Conservation (phyloP, 2,888 invertebrate genomes). For the Fabriciana adippe region DNA sequence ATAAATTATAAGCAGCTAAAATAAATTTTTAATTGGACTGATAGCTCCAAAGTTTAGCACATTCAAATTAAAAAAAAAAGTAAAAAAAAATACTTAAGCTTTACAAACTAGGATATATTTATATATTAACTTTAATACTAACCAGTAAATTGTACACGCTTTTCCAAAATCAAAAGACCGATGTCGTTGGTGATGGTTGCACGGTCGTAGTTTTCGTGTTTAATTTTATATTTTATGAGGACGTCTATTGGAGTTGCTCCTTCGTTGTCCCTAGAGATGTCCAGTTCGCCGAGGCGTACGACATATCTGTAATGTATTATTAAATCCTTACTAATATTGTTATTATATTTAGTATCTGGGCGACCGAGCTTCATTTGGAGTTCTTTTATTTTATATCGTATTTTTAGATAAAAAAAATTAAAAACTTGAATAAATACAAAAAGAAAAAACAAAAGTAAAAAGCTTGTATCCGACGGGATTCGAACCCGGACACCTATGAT, state of each 20-base stretch:
- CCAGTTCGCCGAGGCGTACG: constrained; percentile 90
- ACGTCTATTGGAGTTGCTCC: constrained; percentile 85
- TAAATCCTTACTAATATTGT: background rate
- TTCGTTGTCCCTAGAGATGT: constrained; percentile 83
- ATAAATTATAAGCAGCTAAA: too few relatives aligned
- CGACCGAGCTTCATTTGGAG: too few relatives aligned
- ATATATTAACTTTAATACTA: constrained; percentile 42
- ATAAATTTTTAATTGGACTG: too few relatives aligned
- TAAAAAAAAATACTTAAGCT: background rate
- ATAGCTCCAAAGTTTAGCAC: too few relatives aligned
- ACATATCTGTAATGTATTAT: constrained; percentile 73
- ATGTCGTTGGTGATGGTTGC: constrained; percentile 88
- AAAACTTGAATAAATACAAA: too few relatives aligned
- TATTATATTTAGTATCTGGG: too few relatives aligned
- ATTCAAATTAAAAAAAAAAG: background rate
- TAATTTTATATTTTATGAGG: constrained; percentile 79
- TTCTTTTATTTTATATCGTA: too few relatives aligned
- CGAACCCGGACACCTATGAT: too few relatives aligned
- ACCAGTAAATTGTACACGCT: constrained; percentile 82
- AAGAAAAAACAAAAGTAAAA: too few relatives aligned
- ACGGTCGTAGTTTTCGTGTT: constrained; percentile 87
- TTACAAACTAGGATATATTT: background rate
- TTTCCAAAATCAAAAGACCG: constrained; percentile 85
- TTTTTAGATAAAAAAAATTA: too few relatives aligned
- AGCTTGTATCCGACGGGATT: too few relatives aligned